A percentile compares a stretch with the other conserved stretches of the same genome.
Conservation (phyloP, 53 echinoderm and acorn worm species). For the Actinopyga echinites region DNA sequence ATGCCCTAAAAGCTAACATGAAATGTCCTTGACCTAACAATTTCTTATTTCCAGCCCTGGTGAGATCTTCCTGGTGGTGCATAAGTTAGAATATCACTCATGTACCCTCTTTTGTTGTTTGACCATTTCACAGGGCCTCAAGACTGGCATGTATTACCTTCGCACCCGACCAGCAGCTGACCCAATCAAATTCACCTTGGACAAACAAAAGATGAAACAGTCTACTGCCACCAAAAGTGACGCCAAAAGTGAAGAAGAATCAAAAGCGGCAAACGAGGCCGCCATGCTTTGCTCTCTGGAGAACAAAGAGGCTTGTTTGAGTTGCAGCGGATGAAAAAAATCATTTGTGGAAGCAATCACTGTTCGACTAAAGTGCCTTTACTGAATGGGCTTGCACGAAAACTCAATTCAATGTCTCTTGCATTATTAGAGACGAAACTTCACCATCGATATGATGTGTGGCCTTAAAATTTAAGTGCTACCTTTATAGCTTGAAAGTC, state of each 20-base stretch:
- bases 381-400: too few relatives aligned
- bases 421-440: too few relatives aligned
- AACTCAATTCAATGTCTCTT: too few relatives aligned
- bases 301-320: conserved; percentile 86
- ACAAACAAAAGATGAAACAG: conserved; percentile 71
- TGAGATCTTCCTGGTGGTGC: background rate
- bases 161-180: conserved; percentile 93
- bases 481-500: too few relatives aligned
- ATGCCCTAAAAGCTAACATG: too few relatives aligned
- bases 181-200: conserved; percentile 95
- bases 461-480: too few relatives aligned
- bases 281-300: conserved; percentile 90
- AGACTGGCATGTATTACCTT: conserved; percentile 99
- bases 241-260: conserved; percentile 35
- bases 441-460: too few relatives aligned
- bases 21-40: too few relatives aligned
- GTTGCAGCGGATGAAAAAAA: conserved; percentile 58
- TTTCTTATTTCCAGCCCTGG: too few relatives aligned
- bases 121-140: conserved; percentile 68
- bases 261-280: conserved; percentile 63
- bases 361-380: too few relatives aligned
- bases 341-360: background rate
- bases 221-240: background rate
- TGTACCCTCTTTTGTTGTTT: background rate
- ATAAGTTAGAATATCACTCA: background rate